These are phyloP conservation scores for Heterodera schachtii DNA, from an alignment of 1,140 invertebrate species.

Conservation along the genomic window DNA sequence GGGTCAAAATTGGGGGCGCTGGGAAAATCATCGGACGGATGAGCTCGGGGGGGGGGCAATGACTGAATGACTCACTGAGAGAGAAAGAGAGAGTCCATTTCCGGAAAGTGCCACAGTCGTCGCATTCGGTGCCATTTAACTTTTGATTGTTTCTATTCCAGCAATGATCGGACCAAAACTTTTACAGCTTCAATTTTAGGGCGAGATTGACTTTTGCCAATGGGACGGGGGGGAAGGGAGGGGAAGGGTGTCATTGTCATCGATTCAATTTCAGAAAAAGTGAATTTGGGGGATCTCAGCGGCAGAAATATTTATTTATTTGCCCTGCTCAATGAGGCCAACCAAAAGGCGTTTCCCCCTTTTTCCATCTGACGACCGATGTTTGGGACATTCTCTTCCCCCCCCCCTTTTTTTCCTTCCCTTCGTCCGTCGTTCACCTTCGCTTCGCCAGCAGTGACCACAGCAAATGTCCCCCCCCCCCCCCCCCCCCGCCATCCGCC, in stretches of 20 bases:
- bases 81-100: no score
- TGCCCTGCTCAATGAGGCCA: background rate
- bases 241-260: background rate
- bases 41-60: background rate
- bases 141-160: background rate
- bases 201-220: background rate
- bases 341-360: background rate
- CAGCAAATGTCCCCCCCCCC: background rate
- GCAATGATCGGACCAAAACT: no score
- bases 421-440: background rate
- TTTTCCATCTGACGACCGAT: background rate
- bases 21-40: no score
- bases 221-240: background rate
- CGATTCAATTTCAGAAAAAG: background rate
- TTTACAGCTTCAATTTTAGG: background rate
- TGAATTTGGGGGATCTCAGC: background rate
- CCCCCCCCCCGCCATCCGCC: no score
- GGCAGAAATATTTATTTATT: conserved; percentile 1
- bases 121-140: background rate
- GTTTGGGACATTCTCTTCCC: background rate
- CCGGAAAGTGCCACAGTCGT: background rate
- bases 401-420: background rate
- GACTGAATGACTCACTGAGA: no score
- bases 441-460: background rate
- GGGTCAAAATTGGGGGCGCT: background rate